A percentile compares a stretch with the other conserved stretches of the same genome.
Evolutionary conservation across 2,888 invertebrate species (phyloP).

Genomic region (Neoscelio sp.): DNA sequence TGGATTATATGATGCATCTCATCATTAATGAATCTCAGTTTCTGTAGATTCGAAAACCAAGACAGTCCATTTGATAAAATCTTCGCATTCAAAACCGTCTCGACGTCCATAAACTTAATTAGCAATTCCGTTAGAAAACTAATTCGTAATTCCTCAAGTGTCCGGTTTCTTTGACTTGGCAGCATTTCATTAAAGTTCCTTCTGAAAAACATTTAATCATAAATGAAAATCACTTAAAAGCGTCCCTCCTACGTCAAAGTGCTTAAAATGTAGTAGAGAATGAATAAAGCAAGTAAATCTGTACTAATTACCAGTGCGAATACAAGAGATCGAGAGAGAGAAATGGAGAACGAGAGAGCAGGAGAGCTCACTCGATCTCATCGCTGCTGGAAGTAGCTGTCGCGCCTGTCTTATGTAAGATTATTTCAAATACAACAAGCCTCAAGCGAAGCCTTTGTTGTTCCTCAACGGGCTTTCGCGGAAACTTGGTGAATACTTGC

Average conservation of each 20-base stretch:
- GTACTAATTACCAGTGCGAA: constrained; percentile 34
- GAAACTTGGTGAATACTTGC: constrained; percentile 68
- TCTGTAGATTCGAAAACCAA: too few species aligned
- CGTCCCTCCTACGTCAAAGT: neutral
- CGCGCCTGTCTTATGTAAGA: constrained; percentile 68
- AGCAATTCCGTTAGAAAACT: too few species aligned
- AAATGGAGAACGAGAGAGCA: neutral
- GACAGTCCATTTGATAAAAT: too few species aligned
- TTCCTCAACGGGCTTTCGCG: constrained; percentile 64
- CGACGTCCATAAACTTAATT: too few species aligned
- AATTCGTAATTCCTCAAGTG: constrained; percentile 2
- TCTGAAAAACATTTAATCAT: constrained; percentile 16
- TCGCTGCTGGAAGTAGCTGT: constrained; percentile 24
- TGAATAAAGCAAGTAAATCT: constrained; percentile 35
- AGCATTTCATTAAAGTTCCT: constrained; percentile 6
- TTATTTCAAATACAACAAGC: constrained; percentile 75
- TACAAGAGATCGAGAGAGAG: neutral
- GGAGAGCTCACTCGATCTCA: constrained; percentile 6
- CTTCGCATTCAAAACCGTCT: too few species aligned
- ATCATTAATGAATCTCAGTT: too few species aligned
- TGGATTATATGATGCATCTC: too few species aligned
- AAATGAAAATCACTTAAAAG: constrained; percentile 24
- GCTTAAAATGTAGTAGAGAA: neutral
- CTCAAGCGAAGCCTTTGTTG: constrained; percentile 76
- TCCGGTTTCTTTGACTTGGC: constrained; percentile 3